Evolutionary conservation across 2,888 invertebrate species (phyloP).

Genomic region (Dynastes hyllus): DNA sequence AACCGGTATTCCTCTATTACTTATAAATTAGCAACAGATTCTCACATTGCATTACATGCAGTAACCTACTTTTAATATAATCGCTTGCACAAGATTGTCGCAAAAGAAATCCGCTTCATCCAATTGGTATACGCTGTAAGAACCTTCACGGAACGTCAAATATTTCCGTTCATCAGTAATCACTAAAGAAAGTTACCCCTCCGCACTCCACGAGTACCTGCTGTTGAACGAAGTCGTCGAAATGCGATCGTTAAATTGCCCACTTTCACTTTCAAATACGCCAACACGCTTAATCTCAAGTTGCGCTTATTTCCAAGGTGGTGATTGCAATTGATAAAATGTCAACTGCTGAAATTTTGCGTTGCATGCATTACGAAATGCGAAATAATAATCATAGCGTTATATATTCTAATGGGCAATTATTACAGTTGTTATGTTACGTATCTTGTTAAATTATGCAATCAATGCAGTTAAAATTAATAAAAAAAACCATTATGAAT

Average conservation of each 20-base stretch:
- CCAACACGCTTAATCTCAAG: background rate
- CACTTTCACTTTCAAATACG: conserved; percentile 13
- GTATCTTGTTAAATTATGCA: no score
- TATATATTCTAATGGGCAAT: no score
- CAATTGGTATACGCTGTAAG: background rate
- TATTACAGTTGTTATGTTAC: no score
- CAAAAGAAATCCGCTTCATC: background rate
- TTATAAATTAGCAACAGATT: no score
- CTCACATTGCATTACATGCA: no score
- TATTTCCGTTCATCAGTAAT: background rate
- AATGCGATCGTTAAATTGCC: background rate
- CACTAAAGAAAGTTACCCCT: conserved; percentile 9
- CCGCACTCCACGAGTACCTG: background rate
- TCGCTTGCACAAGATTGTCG: background rate
- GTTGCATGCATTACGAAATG: background rate
- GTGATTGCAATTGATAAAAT: background rate
- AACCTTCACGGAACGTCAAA: conserved; percentile 11
- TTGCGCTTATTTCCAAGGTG: background rate
- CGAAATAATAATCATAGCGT: no score
- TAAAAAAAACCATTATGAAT: no score
- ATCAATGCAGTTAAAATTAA: no score
- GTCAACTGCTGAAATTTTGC: background rate
- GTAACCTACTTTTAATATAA: no score
- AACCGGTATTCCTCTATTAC: no score
- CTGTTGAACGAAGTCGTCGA: background rate